A percentile compares a stretch with the other conserved stretches of the same genome.
Conservation (phyloP, 1,140 invertebrate species). For the Lucilia sericata region DNA sequence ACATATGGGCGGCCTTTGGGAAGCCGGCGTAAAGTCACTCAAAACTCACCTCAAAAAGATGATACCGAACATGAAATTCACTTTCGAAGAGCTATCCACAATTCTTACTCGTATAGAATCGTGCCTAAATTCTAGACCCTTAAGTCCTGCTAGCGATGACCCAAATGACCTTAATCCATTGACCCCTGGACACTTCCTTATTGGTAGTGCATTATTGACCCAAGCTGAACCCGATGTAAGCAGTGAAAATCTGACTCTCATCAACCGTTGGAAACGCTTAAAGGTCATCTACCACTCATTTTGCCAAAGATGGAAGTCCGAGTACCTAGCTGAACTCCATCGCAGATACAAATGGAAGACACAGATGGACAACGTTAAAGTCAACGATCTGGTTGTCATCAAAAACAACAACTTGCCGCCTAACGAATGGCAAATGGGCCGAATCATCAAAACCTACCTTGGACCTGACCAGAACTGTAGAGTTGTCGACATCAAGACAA, state of each 20-base stretch:
- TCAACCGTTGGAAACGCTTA: background rate
- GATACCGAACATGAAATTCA: background rate
- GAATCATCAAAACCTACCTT: no score
- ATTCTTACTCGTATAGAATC: background rate
- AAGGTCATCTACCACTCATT: background rate
- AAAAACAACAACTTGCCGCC: constrained; percentile 11
- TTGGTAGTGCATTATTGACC: constrained; percentile 8
- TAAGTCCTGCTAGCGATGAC: constrained; percentile 33
- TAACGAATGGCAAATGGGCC: no score
- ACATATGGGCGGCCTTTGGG: no score
- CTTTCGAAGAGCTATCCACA: constrained; percentile 15
- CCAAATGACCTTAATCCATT: constrained; percentile 25
- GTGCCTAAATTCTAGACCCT: constrained; percentile 35
- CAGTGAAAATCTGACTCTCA: background rate
- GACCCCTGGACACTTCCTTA: constrained; percentile 43
- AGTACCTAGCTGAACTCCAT: no score
- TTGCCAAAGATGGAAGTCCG: no score
- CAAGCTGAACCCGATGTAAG: background rate
- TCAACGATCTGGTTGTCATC: no score
- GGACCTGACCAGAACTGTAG: no score
- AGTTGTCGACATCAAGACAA: no score
- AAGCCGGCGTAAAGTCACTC: no score
- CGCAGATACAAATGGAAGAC: no score
- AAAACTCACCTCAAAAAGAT: background rate
- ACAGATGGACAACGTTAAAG: no score